Base-by-base conservation (phyloP, 2,888 invertebrate genomes). In the Thecophora atra region DNA sequence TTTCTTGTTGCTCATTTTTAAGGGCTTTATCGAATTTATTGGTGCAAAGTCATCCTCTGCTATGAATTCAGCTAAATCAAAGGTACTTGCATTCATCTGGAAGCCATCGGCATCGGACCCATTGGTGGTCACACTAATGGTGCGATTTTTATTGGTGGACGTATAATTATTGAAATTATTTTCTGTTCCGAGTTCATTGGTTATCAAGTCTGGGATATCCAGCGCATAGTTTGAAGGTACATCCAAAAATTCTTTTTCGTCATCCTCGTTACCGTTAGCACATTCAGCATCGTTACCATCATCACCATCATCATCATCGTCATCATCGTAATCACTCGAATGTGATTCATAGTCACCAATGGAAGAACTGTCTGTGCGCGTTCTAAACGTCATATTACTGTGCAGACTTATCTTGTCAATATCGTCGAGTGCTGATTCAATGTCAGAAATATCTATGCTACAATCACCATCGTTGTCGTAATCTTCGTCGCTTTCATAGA, bases 301-400 rank as follows among this genome's bases (percentile, higher is more conserved):
- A 15, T 56, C 67, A n/a, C 64, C 71, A 17, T 76, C 77, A 7
- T 67, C 74, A 51, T 77, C 76, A 58, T 78, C 76, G 1, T 82
- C 82, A 72, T 84, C 83, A 44, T 85, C 85, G 71, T 86, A 86
- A 71, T 86, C 86, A 75, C 86, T 86, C 5, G 85, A 80, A 66
- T 85, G 86, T 63, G 86, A 86, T 76, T 86, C 86, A 75, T 86
- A 86, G 71, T 86, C 85, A 15, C 82, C 86, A 71, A 86, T 85
- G 3, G 86, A 86, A 8, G 84, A 85, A 68, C 84, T 85, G 56
- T 84, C 84, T 0, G 85, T 85, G 71, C 86, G 82, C 1, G 81
- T 81, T 21, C 85, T 82, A 79, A 86, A 85, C 60, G 83, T 84
- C 13, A 78, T 78, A 72, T 79, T 79, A 58, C 84, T 85, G 71